These are phyloP conservation scores for Smittia aterrima DNA, from an alignment of 2,888 invertebrate species.

Conservation along the genomic window DNA sequence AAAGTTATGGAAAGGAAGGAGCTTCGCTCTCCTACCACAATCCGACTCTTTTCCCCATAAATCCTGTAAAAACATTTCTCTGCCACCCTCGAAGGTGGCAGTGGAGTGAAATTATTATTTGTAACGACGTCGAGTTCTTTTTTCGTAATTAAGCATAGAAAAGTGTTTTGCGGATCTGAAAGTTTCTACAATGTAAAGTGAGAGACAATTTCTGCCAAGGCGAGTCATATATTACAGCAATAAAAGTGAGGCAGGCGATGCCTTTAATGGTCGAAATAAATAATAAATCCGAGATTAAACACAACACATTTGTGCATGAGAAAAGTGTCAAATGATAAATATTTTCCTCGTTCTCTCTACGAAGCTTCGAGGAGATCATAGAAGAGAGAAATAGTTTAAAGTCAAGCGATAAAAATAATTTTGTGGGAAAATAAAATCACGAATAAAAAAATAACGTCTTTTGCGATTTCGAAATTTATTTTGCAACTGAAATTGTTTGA, in stretches of 20 bases:
- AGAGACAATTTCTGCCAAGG: constrained; percentile 8
- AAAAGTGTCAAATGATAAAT: constrained; percentile 22
- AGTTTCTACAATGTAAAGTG: background rate
- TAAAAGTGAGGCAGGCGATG: constrained; percentile 28
- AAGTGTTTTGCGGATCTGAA: background rate
- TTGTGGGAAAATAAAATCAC: too few relatives aligned
- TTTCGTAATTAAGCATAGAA: constrained; percentile 11
- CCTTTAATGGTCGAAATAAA: constrained; percentile 32
- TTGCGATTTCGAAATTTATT: too few relatives aligned
- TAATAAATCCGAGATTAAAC: constrained; percentile 26
- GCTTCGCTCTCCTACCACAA: too few relatives aligned
- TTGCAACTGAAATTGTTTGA: too few relatives aligned
- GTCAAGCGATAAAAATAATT: too few relatives aligned
- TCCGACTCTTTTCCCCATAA: background rate
- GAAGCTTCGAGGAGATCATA: background rate
- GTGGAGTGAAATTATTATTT: background rate
- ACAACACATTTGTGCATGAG: constrained; percentile 4
- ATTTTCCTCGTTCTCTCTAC: background rate
- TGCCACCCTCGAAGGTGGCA: background rate
- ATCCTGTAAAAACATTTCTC: background rate
- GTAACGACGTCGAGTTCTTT: background rate
- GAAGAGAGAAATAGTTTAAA: constrained; percentile 5
- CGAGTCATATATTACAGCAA: constrained; percentile 16
- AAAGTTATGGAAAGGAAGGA: too few relatives aligned
- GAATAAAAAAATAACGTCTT: too few relatives aligned